phyloP scores from a whole-genome alignment of 2,888 invertebrate genomes.

The Aphodius sticticus region DNA sequence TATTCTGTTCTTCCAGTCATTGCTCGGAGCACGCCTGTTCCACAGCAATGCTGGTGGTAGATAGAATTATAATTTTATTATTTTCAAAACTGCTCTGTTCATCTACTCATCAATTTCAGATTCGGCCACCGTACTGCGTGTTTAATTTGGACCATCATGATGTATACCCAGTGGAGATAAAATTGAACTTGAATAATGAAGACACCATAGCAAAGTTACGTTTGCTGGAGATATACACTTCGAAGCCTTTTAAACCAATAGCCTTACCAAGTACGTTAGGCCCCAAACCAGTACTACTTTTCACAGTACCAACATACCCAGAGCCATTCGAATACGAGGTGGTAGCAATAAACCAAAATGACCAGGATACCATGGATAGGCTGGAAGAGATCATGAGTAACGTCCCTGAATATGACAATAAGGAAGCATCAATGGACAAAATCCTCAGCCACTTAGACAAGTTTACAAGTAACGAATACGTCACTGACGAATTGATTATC shows the following conservation, averaged over 20 bases:
- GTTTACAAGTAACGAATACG: neutral
- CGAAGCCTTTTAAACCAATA: slow-evolving; percentile 7
- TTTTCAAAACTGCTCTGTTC: too few species aligned
- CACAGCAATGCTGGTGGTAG: too few species aligned
- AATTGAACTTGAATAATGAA: neutral
- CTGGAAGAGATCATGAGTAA: neutral
- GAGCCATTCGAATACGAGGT: neutral
- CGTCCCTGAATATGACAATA: neutral
- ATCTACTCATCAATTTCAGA: neutral
- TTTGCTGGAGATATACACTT: neutral
- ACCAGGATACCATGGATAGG: neutral
- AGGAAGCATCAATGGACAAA: neutral
- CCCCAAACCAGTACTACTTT: neutral
- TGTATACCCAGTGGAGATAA: slow-evolving; percentile 1
- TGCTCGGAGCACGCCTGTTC: too few species aligned
- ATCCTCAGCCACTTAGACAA: neutral
- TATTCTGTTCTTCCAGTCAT: too few species aligned
- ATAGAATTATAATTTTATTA: too few species aligned
- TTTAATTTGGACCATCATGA: neutral
- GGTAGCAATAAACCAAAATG: neutral
- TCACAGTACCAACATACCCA: neutral
- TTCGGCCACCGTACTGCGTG: neutral
- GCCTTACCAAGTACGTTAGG: neutral
- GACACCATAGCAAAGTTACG: neutral
- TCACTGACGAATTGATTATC: neutral